These are phyloP conservation scores for Rhynchomys soricoides DNA, from an alignment of 2,113 vertebrate genomes.

Conservation along the genomic window DNA sequence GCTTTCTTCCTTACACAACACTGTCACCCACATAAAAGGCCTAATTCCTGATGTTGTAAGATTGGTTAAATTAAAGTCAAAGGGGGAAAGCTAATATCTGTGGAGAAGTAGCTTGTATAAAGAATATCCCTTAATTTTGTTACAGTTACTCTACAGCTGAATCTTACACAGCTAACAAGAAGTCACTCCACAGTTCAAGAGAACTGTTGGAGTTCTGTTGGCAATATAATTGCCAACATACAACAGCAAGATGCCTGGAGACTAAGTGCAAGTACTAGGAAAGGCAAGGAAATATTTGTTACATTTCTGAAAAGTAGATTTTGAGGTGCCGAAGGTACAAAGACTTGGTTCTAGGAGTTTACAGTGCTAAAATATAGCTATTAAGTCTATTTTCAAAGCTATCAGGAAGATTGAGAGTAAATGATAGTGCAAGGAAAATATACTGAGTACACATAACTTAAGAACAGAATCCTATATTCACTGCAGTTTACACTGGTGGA, in stretches of 20 bases:
- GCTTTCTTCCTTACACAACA: conserved; percentile 13
- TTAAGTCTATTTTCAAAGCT: neutral
- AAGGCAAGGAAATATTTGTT: neutral
- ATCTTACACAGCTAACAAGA: conserved; percentile 5
- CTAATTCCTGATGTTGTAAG: neutral
- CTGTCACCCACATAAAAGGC: conserved; percentile 43
- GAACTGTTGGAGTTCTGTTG: too few species aligned
- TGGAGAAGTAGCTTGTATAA: conserved; percentile 9
- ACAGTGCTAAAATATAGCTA: neutral
- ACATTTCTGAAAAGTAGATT: conserved; percentile 27
- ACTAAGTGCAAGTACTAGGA: neutral
- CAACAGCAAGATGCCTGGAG: neutral
- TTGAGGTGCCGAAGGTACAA: neutral
- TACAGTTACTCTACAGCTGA: conserved; percentile 47
- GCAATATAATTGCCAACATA: conserved; percentile 11
- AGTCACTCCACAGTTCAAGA: conserved; percentile 55
- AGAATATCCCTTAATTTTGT: conserved; percentile 48
- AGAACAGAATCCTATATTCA: conserved; percentile 26
- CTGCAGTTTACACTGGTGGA: neutral
- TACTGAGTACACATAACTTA: neutral
- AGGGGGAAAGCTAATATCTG: neutral
- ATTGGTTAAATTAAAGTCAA: conserved; percentile 10
- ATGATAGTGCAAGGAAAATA: neutral
- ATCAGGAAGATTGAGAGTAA: neutral
- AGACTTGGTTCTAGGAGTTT: neutral